Conservation (phyloP, 2,113 vertebrate species). For the Aramus guarauna region DNA sequence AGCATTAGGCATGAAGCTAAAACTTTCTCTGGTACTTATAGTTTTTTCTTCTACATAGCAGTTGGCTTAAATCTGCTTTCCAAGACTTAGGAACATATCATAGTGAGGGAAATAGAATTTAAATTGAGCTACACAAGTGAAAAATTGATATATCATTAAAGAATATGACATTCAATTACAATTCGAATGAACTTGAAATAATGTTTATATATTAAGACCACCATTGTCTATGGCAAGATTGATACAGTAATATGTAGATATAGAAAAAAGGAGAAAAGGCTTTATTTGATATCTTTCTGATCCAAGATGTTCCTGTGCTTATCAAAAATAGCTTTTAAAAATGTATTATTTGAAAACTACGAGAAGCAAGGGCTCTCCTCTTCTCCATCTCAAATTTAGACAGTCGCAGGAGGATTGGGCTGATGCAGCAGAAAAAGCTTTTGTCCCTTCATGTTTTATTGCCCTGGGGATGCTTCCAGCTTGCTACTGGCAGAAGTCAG, state of each 20-base stretch:
- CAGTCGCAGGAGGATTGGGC: neutral
- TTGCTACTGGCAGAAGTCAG: neutral
- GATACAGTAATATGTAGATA: neutral
- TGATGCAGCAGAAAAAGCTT: neutral
- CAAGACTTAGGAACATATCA: neutral
- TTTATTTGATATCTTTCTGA: neutral
- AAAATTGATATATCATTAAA: neutral
- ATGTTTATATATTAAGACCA: neutral
- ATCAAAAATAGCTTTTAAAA: neutral
- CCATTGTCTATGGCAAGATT: neutral
- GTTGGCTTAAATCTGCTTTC: neutral
- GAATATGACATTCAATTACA: neutral
- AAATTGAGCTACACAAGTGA: neutral
- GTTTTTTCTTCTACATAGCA: neutral
- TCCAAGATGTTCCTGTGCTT: neutral
- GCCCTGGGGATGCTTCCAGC: neutral
- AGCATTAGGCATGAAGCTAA: neutral
- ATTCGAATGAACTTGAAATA: neutral
- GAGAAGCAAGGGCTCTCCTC: neutral
- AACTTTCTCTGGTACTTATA: neutral
- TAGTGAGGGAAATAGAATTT: neutral
- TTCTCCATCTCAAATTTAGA: neutral
- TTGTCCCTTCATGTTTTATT: neutral
- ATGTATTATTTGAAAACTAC: neutral
- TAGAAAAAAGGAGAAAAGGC: accelerated